phyloP scores from a whole-genome alignment of 2,888 invertebrate species.

The Volucella bombylans region DNA sequence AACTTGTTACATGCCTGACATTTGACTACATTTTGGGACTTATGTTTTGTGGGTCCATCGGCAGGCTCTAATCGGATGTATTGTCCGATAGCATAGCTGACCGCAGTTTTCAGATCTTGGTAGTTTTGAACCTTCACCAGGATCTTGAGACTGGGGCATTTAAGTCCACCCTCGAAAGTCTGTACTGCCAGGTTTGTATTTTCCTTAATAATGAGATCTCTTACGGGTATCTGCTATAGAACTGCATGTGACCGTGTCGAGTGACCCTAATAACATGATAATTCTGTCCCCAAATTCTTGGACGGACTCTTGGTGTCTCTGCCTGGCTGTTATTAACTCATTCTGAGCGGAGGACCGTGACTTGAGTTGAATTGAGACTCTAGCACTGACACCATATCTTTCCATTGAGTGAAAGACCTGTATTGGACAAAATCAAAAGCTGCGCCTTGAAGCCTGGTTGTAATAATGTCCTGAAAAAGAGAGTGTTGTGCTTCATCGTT shows the following conservation, averaged over 20 bases:
- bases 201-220: neutral
- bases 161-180: conserved; percentile 11
- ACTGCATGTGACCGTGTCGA: neutral
- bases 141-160: conserved; percentile 8
- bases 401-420: too few relatives aligned
- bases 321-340: neutral
- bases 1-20: neutral
- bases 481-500: conserved; percentile 5
- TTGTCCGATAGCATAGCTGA: conserved; percentile 9
- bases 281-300: conserved; percentile 24
- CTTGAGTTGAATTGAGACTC: conserved; percentile 10
- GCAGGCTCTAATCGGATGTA: neutral
- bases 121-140: neutral
- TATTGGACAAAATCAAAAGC: too few relatives aligned
- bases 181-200: conserved; percentile 6
- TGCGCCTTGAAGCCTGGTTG: conserved; percentile 17
- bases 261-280: neutral
- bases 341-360: conserved; percentile 14
- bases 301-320: neutral
- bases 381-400: conserved; percentile 18
- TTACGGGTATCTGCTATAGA: conserved; percentile 2
- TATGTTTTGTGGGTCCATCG: neutral
- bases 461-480: conserved; percentile 10
- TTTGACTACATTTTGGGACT: neutral
- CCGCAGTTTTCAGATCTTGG: neutral